Conservation (phyloP, 2,888 invertebrate species). For the Campoletis raptor region DNA sequence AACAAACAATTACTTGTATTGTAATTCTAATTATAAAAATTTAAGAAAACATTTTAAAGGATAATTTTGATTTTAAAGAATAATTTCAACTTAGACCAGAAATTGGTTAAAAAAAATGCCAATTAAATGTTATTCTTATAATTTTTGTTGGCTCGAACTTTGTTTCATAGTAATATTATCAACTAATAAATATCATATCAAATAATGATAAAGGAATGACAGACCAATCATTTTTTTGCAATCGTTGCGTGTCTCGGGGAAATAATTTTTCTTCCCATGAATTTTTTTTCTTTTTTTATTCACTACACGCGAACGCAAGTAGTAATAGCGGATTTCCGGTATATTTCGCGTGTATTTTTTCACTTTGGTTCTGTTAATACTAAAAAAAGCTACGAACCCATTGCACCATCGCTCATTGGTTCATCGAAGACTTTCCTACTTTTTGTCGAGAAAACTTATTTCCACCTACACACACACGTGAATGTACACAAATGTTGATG, state of each 20-base stretch:
- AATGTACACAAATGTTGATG: neutral
- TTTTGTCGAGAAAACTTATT: constrained; percentile 9
- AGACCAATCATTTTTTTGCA: neutral
- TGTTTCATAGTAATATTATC: neutral
- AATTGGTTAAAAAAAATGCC: neutral
- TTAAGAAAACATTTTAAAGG: neutral
- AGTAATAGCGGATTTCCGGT: neutral
- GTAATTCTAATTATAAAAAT: too few species aligned
- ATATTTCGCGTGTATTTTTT: constrained; percentile 1
- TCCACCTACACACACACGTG: neutral
- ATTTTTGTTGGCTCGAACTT: neutral
- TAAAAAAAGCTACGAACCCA: constrained; percentile 6
- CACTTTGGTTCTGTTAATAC: constrained; percentile 1
- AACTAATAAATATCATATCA: neutral
- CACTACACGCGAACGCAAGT: constrained; percentile 23
- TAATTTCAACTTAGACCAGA: neutral
- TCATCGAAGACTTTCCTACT: constrained; percentile 21
- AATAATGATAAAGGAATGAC: neutral
- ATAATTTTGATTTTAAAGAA: neutral
- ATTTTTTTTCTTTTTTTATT: constrained; percentile 1
- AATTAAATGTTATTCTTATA: neutral
- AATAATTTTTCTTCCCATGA: neutral
- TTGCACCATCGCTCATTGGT: constrained; percentile 3
- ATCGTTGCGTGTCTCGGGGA: neutral
- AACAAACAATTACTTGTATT: too few species aligned